phyloP scores from a whole-genome alignment of 2,888 invertebrate species.

The Protonemura montana region DNA sequence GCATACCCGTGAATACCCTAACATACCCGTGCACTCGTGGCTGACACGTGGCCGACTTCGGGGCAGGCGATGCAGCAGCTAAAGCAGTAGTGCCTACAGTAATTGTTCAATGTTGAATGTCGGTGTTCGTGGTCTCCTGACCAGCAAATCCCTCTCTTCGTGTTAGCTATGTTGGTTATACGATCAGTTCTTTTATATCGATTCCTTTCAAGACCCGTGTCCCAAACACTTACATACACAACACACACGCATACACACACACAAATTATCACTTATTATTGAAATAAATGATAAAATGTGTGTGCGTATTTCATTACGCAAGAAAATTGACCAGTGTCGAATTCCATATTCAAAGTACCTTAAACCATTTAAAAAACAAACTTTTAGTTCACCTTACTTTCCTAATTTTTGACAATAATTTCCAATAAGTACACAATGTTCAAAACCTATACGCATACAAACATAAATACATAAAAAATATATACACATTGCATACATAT shows the following conservation, averaged over 20 bases:
- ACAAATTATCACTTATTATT: background rate
- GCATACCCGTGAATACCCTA: background rate
- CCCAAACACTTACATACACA: too few relatives aligned
- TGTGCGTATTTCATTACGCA: background rate
- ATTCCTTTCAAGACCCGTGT: background rate
- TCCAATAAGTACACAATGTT: background rate
- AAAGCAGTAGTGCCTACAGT: conserved; percentile 12
- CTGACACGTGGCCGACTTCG: too few relatives aligned
- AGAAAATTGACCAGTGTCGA: background rate
- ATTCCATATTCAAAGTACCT: background rate
- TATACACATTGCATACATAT: too few relatives aligned
- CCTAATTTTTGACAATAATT: conserved; percentile 7
- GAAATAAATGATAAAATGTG: background rate
- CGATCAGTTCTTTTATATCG: background rate
- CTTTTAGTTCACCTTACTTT: background rate
- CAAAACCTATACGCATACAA: background rate
- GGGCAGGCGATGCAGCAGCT: background rate
- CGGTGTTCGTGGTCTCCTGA: background rate
- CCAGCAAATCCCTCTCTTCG: background rate
- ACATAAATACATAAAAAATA: background rate
- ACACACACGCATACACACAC: background rate
- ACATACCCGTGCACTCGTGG: too few relatives aligned
- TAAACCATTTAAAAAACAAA: background rate
- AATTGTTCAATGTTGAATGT: background rate
- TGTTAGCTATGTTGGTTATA: background rate